Base-by-base conservation (phyloP, 2,113 vertebrate species). In the Bettongia penicillata region DNA sequence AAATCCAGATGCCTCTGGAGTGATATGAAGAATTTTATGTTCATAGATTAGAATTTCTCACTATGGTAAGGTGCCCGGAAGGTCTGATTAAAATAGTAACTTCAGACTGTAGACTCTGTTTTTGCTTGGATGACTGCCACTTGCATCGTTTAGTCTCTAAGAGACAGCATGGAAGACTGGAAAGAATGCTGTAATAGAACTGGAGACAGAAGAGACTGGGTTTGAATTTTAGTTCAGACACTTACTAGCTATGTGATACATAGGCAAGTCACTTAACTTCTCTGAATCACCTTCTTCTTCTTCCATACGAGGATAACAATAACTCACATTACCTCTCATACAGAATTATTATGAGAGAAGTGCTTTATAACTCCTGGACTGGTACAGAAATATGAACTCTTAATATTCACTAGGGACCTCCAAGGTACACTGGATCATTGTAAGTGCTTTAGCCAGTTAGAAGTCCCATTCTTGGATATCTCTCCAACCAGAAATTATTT, bases 1-100 rank as follows among this genome's bases (percentile, higher is more conserved):
- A 95, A 92, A 53, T 43, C 28, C 49, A 51, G n/a, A 43, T 49
- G 51, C 94, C 77, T 12, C 53, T 37, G 68, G n/a, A 43, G n/a
- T 84, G 16, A 43, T 84, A 84, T 43, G 68, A 84, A 84, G 19
- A 84, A n/a, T 84, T 84, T 84, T 84, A 12, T 95, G 49, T 50
- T 25, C 25, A 48, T 51, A 47, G 43, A 92, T 92, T 95, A 93
- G 61, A 94, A 94, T n/a, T 31, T n/a, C 84, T 93, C 52, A 16
- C 25, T 77, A 48, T 77, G 55, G 23, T 84, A 96, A 94, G 23
- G 23, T 89, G 49, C 91, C 31, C 23, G 92, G 53, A 96, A 95
- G 51, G n/a, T 49, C 53, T 68, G 93, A 92, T 52, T 89, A 91
- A 51, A 93, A 95, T 25, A 61, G 23, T 2, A 53, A 52, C 92